Evolutionary conservation across 2,888 invertebrate genomes (phyloP).

Genomic region (Yponomeuta malinellus): DNA sequence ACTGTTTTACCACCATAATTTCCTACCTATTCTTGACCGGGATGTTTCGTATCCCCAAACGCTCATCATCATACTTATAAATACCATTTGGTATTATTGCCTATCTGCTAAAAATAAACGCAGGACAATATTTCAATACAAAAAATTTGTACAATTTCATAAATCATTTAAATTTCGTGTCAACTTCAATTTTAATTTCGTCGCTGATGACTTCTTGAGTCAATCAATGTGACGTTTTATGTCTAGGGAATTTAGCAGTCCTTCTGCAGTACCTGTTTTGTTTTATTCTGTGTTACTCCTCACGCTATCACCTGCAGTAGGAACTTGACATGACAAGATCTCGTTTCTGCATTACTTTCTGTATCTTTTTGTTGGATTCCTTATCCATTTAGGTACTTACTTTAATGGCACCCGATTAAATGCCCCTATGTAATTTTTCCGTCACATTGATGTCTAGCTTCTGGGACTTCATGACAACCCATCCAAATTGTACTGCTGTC

Average conservation of each 20-base stretch:
- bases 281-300: background rate
- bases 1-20: too few species aligned
- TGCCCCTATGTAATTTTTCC: background rate
- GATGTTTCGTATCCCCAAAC: too few species aligned
- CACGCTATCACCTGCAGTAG: background rate
- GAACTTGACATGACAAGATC: background rate
- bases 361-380: background rate
- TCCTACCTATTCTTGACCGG: too few species aligned
- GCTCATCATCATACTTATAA: too few species aligned
- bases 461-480: background rate
- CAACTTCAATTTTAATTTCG: too few species aligned
- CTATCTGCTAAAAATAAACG: too few species aligned
- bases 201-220: too few species aligned
- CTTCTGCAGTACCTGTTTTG: background rate
- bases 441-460: background rate
- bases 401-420: background rate
- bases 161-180: too few species aligned
- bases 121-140: too few species aligned
- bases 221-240: too few species aligned
- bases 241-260: background rate
- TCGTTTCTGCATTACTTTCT: conserved; percentile 3
- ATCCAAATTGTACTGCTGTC: background rate
- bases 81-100: too few species aligned
- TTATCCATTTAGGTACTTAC: background rate
- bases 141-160: too few species aligned